These are phyloP conservation scores for Leucoraja erinaceus DNA, from an alignment of 2,113 vertebrate species.

Conservation along the genomic window DNA sequence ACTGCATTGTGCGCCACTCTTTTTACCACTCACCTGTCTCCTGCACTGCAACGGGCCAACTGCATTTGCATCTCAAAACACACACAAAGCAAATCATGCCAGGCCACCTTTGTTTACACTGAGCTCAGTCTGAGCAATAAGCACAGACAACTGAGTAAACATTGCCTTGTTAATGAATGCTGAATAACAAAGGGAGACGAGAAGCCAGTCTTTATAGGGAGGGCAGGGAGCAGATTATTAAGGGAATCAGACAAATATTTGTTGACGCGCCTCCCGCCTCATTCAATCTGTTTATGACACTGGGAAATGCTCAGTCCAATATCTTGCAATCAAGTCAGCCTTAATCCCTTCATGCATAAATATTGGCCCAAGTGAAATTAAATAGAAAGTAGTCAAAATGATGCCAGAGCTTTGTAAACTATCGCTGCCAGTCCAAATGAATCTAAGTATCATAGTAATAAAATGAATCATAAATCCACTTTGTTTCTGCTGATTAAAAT, in stretches of 20 bases:
- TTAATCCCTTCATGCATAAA: constrained; percentile 32
- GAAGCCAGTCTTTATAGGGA: background rate
- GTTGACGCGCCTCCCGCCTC: background rate
- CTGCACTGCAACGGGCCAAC: background rate
- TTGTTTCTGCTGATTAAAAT: background rate
- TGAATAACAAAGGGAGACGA: background rate
- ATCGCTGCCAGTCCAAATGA: background rate
- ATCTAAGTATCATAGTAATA: background rate
- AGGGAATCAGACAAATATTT: constrained; percentile 23
- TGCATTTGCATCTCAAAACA: background rate
- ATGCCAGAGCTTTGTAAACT: background rate
- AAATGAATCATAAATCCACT: background rate
- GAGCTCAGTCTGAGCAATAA: background rate
- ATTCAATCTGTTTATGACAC: constrained; percentile 8
- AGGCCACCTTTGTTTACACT: background rate
- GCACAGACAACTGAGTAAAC: constrained; percentile 1
- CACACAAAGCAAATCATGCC: background rate
- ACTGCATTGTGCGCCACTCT: background rate
- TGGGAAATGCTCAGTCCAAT: background rate
- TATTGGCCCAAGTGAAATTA: constrained; percentile 11
- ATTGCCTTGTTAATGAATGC: constrained; percentile 2
- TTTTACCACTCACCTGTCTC: background rate
- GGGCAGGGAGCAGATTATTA: constrained; percentile 25
- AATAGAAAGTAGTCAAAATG: background rate
- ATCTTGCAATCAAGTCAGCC: background rate